Conservation (phyloP, 2,888 invertebrate genomes). For the Chromoteleia sp. region DNA sequence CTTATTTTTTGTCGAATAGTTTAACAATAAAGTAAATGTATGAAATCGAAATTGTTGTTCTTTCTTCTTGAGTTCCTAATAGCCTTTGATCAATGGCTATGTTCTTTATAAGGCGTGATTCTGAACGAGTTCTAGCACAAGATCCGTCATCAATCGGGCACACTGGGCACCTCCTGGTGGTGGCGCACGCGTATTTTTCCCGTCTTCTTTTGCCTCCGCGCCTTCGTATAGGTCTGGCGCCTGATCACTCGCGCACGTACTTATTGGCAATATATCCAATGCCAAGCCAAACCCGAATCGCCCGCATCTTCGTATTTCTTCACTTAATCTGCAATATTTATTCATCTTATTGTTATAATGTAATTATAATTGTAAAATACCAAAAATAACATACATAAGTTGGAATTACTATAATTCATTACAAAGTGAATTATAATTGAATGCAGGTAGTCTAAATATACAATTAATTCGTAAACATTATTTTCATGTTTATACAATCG, state of each 20-base stretch:
- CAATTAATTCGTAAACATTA: too few species aligned
- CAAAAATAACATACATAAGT: too few species aligned
- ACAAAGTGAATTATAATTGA: too few species aligned
- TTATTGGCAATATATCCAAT: slow-evolving; percentile 90
- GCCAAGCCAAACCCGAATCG: slow-evolving; percentile 89
- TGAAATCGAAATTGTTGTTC: slow-evolving; percentile 36
- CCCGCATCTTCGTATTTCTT: slow-evolving; percentile 88
- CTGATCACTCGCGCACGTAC: slow-evolving; percentile 89
- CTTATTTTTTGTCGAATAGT: slow-evolving; percentile 65
- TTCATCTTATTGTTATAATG: too few species aligned
- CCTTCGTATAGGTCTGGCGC: slow-evolving; percentile 89
- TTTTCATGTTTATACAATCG: too few species aligned
- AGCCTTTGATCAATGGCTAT: not conserved
- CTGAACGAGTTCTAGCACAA: slow-evolving; percentile 89
- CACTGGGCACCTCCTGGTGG: slow-evolving; percentile 87
- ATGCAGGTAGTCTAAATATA: too few species aligned
- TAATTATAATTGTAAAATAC: too few species aligned
- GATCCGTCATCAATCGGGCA: slow-evolving; percentile 89
- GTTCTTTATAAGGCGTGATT: slow-evolving; percentile 86
- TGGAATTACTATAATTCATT: too few species aligned
- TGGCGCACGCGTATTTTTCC: slow-evolving; percentile 84
- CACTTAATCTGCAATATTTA: slow-evolving; percentile 85
- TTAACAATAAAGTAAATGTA: slow-evolving; percentile 69
- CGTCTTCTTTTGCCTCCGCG: slow-evolving; percentile 79
- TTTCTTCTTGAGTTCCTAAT: not conserved